Evolutionary conservation across 2,113 vertebrate genomes (phyloP).

Genomic region (Xiphorhynchus elegans): DNA sequence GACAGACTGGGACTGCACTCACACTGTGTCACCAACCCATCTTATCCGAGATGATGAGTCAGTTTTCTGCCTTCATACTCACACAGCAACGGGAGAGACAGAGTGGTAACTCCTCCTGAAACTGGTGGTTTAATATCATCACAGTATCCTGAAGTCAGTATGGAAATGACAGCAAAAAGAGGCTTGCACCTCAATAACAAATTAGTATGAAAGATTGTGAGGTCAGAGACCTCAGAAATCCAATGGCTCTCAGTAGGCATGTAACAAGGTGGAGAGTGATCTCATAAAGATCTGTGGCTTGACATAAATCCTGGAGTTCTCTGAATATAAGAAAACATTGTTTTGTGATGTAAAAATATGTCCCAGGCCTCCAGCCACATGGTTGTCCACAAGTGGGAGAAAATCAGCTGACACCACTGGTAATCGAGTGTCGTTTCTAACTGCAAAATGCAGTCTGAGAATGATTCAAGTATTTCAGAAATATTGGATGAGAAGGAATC

Average conservation of each 20-base stretch:
- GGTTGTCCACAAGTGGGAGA: not conserved
- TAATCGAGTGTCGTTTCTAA: not conserved
- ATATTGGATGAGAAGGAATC: not conserved
- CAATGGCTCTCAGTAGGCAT: not conserved
- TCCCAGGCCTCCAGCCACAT: not conserved
- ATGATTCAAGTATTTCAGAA: not conserved
- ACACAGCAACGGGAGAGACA: not conserved
- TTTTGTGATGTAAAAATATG: not conserved
- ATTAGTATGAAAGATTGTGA: not conserved
- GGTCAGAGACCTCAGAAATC: not conserved
- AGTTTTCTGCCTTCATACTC: not conserved
- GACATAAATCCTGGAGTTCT: not conserved
- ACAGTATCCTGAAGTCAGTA: not conserved
- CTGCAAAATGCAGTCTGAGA: not conserved
- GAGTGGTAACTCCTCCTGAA: not conserved
- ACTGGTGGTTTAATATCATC: not conserved
- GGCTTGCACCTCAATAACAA: rapidly evolving
- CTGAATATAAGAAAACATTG: not conserved
- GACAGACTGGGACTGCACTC: rapidly evolving
- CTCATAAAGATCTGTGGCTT: not conserved
- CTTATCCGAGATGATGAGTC: rapidly evolving
- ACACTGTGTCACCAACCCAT: not conserved
- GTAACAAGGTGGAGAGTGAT: not conserved
- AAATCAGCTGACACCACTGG: not conserved
- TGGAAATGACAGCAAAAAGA: not conserved